These are phyloP conservation scores for Leguminivora glycinivorella DNA, from an alignment of 1,140 invertebrate species.

Conservation along the genomic window DNA sequence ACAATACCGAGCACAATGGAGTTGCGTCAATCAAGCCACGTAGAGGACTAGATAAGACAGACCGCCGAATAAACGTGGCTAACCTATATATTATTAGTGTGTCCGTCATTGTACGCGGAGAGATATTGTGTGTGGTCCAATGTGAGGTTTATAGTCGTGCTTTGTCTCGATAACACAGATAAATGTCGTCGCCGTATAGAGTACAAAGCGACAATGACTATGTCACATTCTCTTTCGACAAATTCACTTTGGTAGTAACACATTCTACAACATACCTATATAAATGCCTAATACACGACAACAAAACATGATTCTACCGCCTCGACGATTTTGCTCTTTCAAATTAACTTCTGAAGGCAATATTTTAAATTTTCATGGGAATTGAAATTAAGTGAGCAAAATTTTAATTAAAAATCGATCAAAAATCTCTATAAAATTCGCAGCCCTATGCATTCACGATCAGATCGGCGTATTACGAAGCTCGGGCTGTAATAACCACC, in stretches of 20 bases:
- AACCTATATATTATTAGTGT: conserved; percentile 71
- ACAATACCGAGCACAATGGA: conserved; percentile 34
- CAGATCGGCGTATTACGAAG: conserved; percentile 74
- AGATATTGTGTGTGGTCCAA: conserved; percentile 77
- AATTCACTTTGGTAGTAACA: conserved; percentile 58
- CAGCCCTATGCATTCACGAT: conserved; percentile 76
- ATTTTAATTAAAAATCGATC: conserved; percentile 73
- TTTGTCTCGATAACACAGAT: conserved; percentile 77
- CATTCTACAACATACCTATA: conserved; percentile 32
- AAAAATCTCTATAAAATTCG: conserved; percentile 71
- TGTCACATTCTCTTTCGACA: conserved; percentile 64
- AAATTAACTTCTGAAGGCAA: conserved; percentile 23
- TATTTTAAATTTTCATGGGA: conserved; percentile 29
- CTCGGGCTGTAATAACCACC: conserved; percentile 73
- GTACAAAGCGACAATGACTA: conserved; percentile 67
- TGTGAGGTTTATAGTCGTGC: conserved; percentile 67
- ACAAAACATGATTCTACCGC: conserved; percentile 12
- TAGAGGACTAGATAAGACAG: conserved; percentile 57
- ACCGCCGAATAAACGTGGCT: conserved; percentile 56
- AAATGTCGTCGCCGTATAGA: conserved; percentile 70
- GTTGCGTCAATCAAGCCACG: conserved; percentile 57
- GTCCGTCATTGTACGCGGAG: conserved; percentile 63
- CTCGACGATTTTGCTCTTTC: conserved; percentile 15
- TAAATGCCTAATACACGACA: conserved; percentile 21
- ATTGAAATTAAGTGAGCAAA: conserved; percentile 44